Base-by-base conservation (phyloP, 2,888 invertebrate species). In the Chaetogeoica ovagalla region DNA sequence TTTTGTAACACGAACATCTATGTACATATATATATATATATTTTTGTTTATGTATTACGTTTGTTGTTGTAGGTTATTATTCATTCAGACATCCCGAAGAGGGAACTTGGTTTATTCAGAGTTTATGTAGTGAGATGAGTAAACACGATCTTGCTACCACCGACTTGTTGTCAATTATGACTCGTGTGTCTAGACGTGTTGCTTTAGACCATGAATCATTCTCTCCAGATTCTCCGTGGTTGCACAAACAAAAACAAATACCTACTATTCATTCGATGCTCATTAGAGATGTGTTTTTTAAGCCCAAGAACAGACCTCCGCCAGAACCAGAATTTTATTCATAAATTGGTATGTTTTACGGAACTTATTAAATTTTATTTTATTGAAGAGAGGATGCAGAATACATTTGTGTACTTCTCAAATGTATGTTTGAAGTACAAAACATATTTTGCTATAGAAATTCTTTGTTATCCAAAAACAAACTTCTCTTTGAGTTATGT, bases 31-130 rank as follows among this genome's bases (percentile, higher is more conserved):
- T 4, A 48, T 48, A 13, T 9, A 7, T n/a, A n/a, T n/a, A n/a
- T n/a, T 43, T 48, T 11, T 15, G 48, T 48, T 48, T 48, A 48
- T 13, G 11, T 15, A 4, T 43, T 65, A 15, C 17, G 73, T 63
- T 62, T 59, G 21, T 82, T 73, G 63, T 43, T 82, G 69, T 65
- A 82, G 92, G 91, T 74, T 89, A 88, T 85, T 91, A 88, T 85
- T 91, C 92, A 0, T 92, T 91, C 88, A 87, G 92, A 7, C 91
- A 91, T 85, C 89, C 90, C 43, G 88, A 88, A 68, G 88, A 88
- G 37, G 92, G 92, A 3, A 91, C 92, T 0, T 93, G 92, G 91
- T 93, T 92, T 85, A 90, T 93, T 74, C 92, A 92, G 85, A 86
- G 90, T 6, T 85, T 93, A 63, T 91, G 90, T 83, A 84, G 87